phyloP scores from a whole-genome alignment of 1,140 invertebrate genomes.

The Cydia strobilella region DNA sequence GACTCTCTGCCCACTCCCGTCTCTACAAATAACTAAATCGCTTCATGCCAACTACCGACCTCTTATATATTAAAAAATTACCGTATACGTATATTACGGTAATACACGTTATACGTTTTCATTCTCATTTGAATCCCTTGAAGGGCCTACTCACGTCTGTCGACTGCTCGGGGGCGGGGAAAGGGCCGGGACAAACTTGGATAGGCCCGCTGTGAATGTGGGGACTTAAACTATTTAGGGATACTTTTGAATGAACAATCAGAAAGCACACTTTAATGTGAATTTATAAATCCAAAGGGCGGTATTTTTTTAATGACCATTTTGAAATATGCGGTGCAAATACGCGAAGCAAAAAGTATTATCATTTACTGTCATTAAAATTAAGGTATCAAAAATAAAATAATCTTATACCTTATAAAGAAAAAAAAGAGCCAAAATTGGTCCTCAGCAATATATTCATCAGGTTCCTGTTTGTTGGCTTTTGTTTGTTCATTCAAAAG shows the following conservation, averaged over 20 bases:
- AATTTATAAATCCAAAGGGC: too few relatives aligned
- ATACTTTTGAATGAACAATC: neutral
- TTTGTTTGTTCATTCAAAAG: neutral
- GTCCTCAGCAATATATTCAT: too few relatives aligned
- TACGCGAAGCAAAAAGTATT: too few relatives aligned
- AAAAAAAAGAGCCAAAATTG: too few relatives aligned
- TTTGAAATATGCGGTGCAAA: too few relatives aligned
- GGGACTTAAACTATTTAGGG: neutral
- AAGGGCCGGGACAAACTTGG: slow-evolving; percentile 34
- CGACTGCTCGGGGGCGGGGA: neutral
- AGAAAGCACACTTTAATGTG: neutral
- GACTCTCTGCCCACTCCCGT: slow-evolving; percentile 48
- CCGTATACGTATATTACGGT: too few relatives aligned
- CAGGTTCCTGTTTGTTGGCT: too few relatives aligned
- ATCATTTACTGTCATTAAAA: too few relatives aligned
- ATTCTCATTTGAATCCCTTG: slow-evolving; percentile 76
- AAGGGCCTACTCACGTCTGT: slow-evolving; percentile 46
- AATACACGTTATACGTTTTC: slow-evolving; percentile 39
- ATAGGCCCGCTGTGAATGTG: slow-evolving; percentile 35
- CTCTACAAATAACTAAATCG: slow-evolving; percentile 11
- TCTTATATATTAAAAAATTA: slow-evolving; percentile 22
- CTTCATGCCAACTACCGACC: slow-evolving; percentile 36
- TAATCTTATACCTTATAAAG: too few relatives aligned
- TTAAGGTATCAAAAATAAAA: too few relatives aligned
- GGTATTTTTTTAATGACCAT: too few relatives aligned